Base-by-base conservation (phyloP, 2,888 invertebrate species). In the Alloplasta piceator region DNA sequence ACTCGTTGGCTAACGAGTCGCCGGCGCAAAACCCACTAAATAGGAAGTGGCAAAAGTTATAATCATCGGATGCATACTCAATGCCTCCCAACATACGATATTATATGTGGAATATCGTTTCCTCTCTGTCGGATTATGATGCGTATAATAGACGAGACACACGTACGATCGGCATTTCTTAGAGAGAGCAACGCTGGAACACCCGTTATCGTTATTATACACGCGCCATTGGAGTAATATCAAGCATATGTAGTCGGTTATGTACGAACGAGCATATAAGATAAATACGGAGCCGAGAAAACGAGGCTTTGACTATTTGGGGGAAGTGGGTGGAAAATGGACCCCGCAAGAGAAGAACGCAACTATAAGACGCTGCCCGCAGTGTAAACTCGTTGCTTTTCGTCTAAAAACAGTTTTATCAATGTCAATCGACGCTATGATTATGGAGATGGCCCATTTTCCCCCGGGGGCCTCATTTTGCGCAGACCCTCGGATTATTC, bases 131-230 rank as follows among this genome's bases (percentile, higher is more conserved):
- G 43, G 10, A 10, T 6, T 6, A 9, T n/a, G n/a, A n/a, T 6
- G 43, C 43, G 43, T 43, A 43, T 43, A 43, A 43, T 43, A 43
- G 7, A 43, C 43, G 7, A 43, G 46, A 58, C 68, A 43, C 14
- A 16, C 41, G 6, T 10, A 12, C 48, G 26, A 56, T 68, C 56
- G 12, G 4, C 38, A 52, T 72, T 63, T 63, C 55, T 43, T 61
- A 41, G 55, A 43, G 66, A 52, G 26, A 38, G 58, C 52, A 66
- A 58, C 10, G 48, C 58, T 38, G 64, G 66, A 41, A 41, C 43
- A 63, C 55, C 46, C 55, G 63, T 68, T 55, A 26, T 63, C 50
- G 50, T 61, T 63, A 76, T 76, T 56, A 76, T 39, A 26, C 26
- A 76, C 63, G 61, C 68, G 14, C 36, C 68, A 63, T 70, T 68